Evolutionary conservation across 2,888 invertebrate genomes (phyloP), one percentile per base, ranked within the genome.

Genomic region (Miltochrista miniata): DNA sequence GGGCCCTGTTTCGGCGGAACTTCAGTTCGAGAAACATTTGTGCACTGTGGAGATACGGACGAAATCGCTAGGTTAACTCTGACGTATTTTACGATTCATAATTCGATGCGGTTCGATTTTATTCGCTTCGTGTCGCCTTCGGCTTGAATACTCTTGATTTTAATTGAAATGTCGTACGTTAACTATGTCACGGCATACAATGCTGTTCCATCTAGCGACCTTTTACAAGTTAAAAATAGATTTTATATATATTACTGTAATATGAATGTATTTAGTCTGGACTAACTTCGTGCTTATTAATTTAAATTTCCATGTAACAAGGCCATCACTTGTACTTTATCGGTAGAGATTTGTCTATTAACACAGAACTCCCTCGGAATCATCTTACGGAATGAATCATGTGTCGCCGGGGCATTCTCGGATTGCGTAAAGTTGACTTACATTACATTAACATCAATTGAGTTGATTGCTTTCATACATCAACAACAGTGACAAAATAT

Each of bases 251-350:
- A 73, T 70, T 74, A 61, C 72, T 72, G 72, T 68, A 71, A 72
- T 74, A 74, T 67, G 72, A 72, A 71, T 70, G 69, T 74, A 74
- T 71, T 72, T 72, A 74, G 61, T 78, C 65, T 71, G 65, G 61
- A 74, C 74, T 79, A 31, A 79, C 59, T 64, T 46, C 57, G 72
- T 72, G 73, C 73, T 76, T 83, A 82, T 76, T 74, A 74, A 70
- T 65, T 76, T 81, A 74, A 72, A 69, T 72, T 75, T 79, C 77
- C 81, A 72, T 71, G 76, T 81, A 72, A 74, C 79, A 88, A 89
- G 89, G 90, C 88, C 85, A 79, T 86, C 79, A 74, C 81, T 90
- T 90, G 90, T 90, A 90, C 89, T 90, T 77, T 83, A 71, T 77
- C 77, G 70, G 69, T 80, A 70, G 72, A 74, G 72, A 70, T 79